Conservation (phyloP, 1,140 invertebrate genomes). For the Argopecten irradians region DNA sequence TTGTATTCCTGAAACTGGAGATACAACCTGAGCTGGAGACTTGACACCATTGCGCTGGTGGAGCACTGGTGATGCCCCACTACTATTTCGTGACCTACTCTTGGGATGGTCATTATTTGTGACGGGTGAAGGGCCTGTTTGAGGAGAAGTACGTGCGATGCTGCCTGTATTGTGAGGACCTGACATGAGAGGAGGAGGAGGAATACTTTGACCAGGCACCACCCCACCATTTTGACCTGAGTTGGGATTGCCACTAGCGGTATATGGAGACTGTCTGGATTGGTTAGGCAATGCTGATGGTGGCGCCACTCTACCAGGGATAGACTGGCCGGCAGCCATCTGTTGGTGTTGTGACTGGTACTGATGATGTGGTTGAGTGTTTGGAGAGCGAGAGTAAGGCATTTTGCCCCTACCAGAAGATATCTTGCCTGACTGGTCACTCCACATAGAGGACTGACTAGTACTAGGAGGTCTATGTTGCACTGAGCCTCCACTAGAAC, state of each 20-base stretch:
- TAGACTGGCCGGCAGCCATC: neutral
- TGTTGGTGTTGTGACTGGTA: conserved; percentile 1
- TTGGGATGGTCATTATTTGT: conserved; percentile 26
- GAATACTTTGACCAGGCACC: neutral
- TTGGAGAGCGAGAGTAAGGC: neutral
- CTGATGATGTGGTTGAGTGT: neutral
- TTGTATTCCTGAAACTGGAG: neutral
- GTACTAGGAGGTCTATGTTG: neutral
- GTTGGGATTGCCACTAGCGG: neutral
- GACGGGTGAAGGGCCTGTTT: neutral
- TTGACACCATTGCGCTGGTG: conserved; percentile 25
- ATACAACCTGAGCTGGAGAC: conserved; percentile 2
- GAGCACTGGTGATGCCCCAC: neutral
- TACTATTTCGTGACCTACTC: neutral
- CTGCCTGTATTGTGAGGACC: conserved; percentile 38
- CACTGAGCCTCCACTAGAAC: neutral
- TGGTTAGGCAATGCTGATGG: conserved; percentile 26
- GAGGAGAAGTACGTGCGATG: neutral
- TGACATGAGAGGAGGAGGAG: conserved; percentile 50
- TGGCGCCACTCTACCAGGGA: neutral
- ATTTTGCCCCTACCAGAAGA: neutral
- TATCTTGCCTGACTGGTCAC: neutral
- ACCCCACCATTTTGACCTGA: neutral
- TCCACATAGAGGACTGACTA: neutral
- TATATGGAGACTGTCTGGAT: neutral